These are phyloP conservation scores for Larimichthys crocea DNA, from an alignment of 2,113 vertebrate species.

Conservation along the genomic window DNA sequence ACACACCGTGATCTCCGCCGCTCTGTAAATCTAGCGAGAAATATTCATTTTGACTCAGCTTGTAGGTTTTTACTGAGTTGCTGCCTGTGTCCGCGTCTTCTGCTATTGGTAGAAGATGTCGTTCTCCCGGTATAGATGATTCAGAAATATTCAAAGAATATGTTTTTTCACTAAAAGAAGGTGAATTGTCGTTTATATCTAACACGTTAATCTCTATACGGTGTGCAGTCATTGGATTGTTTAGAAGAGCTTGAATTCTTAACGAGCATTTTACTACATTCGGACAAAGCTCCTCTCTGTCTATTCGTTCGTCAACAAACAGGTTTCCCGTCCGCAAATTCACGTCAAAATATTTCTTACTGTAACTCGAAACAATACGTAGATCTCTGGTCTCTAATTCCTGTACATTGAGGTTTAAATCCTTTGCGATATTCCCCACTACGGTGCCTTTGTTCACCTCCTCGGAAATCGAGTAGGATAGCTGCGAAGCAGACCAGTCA, in stretches of 20 bases:
- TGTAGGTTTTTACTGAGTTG: constrained; percentile 80
- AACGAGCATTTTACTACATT: constrained; percentile 62
- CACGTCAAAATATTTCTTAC: constrained; percentile 68
- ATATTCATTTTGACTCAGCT: constrained; percentile 78
- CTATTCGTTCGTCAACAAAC: constrained; percentile 71
- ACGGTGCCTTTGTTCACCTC: constrained; percentile 76
- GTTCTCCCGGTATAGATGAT: constrained; percentile 27
- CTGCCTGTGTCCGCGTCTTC: constrained; percentile 70
- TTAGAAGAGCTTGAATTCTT: constrained; percentile 72
- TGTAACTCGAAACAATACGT: constrained; percentile 64
- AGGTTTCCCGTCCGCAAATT: constrained; percentile 68
- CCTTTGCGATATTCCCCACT: constrained; percentile 78
- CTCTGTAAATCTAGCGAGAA: constrained; percentile 60
- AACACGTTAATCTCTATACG: constrained; percentile 71
- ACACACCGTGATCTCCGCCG: constrained; percentile 74
- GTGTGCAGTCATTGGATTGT: constrained; percentile 68
- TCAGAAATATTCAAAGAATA: constrained; percentile 53
- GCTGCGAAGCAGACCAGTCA: constrained; percentile 62
- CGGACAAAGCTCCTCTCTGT: constrained; percentile 79
- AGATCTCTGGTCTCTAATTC: constrained; percentile 62
- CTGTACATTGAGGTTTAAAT: constrained; percentile 71
- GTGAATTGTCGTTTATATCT: constrained; percentile 81
- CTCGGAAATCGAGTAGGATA: constrained; percentile 76
- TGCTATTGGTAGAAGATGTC: constrained; percentile 60
- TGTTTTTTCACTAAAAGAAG: constrained; percentile 56